Evolutionary conservation across 2,888 invertebrate genomes (phyloP), one percentile per base, ranked within the genome.

Genomic region (Piscicola geometra): DNA sequence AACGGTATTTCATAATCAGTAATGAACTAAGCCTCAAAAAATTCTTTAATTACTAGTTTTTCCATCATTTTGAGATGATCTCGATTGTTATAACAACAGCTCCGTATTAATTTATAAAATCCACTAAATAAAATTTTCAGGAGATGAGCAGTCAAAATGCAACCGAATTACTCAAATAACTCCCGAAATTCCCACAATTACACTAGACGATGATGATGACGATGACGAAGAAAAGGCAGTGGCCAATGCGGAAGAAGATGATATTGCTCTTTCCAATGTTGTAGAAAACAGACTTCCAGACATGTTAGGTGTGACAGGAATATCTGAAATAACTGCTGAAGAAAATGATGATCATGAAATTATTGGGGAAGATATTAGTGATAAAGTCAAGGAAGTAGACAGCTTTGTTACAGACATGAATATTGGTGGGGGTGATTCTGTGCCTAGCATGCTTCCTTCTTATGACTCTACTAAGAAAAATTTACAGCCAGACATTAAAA

Each of bases 321-420:
- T 56, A 18, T 56, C 60, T 21, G 60, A 56, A 56, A 56, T 56
- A 56, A 56, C 60, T 56, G 60, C 60, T 56, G 60, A 5, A 18
- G 60, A 56, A 3, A 21, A 56, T 56, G n/a, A 56, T 18, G n/a
- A 56, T 21, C 12, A 18, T 18, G 5, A 25, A 18, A 25, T 5
- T 25, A 25, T 25, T 5, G 25, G 60, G 9, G 21, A 47, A 15
- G 50, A 47, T 47, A 47, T 47, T 47, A 15, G 9, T 56, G n/a
- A 5, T 18, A 56, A 56, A 56, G 5, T 41, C 41, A 41, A 41
- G 15, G 5, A 15, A 5, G 15, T 41, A 41, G 41, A 41, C 5
- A 41, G 15, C 41, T 9, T 15, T 41, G 15, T 9, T 41, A 41
- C 41, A 41, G 41, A 41, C 5, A 9, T 41, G 15, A 41, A 41